phyloP scores from a whole-genome alignment of 2,113 vertebrate genomes.

The Brachionichthys hirsutus region DNA sequence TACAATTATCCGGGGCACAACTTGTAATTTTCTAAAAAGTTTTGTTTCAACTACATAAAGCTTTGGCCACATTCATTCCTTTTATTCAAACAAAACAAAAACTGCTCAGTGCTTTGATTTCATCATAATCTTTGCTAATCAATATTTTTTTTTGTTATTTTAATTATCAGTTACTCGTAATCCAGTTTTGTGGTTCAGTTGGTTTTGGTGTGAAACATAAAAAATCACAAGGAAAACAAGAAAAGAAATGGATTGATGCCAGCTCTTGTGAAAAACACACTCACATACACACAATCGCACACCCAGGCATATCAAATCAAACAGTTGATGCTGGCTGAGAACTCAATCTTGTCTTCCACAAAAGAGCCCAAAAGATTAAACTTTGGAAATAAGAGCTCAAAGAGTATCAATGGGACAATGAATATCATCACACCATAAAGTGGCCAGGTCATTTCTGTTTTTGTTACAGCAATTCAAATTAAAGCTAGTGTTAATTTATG shows the following conservation, averaged over 20 bases:
- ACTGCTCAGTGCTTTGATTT: constrained; percentile 84
- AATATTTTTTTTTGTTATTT: constrained; percentile 61
- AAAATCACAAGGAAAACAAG: constrained; percentile 25
- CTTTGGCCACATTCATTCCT: constrained; percentile 92
- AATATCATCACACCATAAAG: constrained; percentile 79
- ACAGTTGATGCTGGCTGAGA: constrained; percentile 76
- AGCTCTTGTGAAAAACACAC: constrained; percentile 65
- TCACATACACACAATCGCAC: constrained; percentile 19
- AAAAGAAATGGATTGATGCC: constrained; percentile 69
- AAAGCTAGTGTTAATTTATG: constrained; percentile 93
- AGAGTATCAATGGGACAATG: constrained; percentile 70
- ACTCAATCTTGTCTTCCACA: constrained; percentile 58
- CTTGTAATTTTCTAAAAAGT: constrained; percentile 75
- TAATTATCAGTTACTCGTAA: constrained; percentile 63
- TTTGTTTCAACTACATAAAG: constrained; percentile 87
- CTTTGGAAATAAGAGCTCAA: constrained; percentile 75
- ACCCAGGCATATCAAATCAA: constrained; percentile 32
- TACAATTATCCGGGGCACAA: constrained; percentile 75
- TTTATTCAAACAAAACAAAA: constrained; percentile 84
- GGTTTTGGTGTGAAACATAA: constrained; percentile 76
- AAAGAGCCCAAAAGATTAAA: constrained; percentile 74
- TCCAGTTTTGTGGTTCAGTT: constrained; percentile 77
- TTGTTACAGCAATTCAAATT: constrained; percentile 79
- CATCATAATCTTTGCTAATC: constrained; percentile 57
- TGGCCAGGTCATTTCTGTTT: constrained; percentile 75